Percentiles rank a stretch among this genome's conserved stretches.
Conservation (phyloP, 2,113 vertebrate species). For the Aix galericulata region DNA sequence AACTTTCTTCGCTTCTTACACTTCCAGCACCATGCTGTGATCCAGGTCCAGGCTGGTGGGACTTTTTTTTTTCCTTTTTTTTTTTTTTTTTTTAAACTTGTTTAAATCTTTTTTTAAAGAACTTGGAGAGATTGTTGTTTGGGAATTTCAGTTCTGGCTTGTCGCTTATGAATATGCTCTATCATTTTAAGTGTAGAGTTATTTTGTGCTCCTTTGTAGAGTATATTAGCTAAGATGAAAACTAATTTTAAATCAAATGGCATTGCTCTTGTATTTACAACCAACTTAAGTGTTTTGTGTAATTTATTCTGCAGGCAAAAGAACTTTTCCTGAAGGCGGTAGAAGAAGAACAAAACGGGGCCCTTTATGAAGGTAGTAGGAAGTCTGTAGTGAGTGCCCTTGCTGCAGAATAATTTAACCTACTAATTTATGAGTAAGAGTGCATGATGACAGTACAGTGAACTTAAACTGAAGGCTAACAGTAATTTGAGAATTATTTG, state of each 20-base stretch:
- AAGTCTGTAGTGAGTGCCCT: background rate
- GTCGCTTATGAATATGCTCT: background rate
- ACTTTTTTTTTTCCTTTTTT: background rate
- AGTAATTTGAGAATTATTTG: background rate
- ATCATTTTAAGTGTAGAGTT: background rate
- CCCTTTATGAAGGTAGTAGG: conserved; percentile 92
- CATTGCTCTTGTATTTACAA: background rate
- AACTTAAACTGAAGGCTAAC: background rate
- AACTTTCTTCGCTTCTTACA: background rate
- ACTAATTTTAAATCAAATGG: background rate
- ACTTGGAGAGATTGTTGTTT: background rate
- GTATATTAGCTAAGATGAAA: background rate
- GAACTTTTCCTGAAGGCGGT: conserved; percentile 96
- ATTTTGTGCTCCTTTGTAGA: background rate
- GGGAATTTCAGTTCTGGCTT: background rate
- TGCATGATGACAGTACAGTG: background rate
- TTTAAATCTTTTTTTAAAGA: background rate
- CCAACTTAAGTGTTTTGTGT: conserved; percentile 20
- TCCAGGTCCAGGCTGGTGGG: background rate
- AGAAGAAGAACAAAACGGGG: conserved; percentile 95
- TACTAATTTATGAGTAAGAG: background rate
- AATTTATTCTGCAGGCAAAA: conserved; percentile 83
- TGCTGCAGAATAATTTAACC: background rate
- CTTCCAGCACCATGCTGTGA: background rate
- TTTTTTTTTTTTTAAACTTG: background rate